These are phyloP conservation scores for Argyresthia albistria DNA, from an alignment of 2,888 invertebrate genomes.

Conservation along the genomic window DNA sequence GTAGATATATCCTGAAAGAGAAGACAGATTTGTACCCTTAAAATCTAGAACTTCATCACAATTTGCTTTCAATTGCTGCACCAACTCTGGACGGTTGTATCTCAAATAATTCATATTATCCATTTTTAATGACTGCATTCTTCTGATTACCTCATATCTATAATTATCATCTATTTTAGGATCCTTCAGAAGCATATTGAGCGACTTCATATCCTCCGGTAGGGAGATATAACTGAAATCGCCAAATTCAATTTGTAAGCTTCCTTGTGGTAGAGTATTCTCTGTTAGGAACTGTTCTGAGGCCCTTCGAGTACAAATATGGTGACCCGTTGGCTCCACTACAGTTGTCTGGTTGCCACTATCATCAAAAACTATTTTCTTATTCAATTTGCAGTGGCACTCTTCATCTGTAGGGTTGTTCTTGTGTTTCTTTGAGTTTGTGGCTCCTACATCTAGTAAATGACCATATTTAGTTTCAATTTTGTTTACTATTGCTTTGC, in stretches of 20 bases:
- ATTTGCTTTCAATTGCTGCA: constrained; percentile 37
- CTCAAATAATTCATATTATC: constrained; percentile 34
- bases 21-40: constrained; percentile 44
- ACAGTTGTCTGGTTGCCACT: constrained; percentile 33
- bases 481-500: constrained; percentile 41
- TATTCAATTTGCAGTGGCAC: constrained; percentile 39
- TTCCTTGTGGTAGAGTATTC: constrained; percentile 11
- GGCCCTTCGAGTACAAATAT: constrained; percentile 37
- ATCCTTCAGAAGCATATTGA: constrained; percentile 31
- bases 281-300: constrained; percentile 7
- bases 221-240: constrained; percentile 23
- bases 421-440: constrained; percentile 10
- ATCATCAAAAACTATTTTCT: constrained; percentile 53
- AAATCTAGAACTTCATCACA: constrained; percentile 42
- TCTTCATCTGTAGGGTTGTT: background rate
- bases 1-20: constrained; percentile 35
- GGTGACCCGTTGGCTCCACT: constrained; percentile 22
- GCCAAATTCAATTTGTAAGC: constrained; percentile 31
- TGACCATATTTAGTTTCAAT: constrained; percentile 56
- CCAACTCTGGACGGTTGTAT: constrained; percentile 33
- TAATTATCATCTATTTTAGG: constrained; percentile 22
- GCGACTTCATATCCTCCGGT: constrained; percentile 31
- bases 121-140: constrained; percentile 31
- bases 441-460: constrained; percentile 26
- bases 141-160: constrained; percentile 38